Conservation (phyloP, 2,113 vertebrate species). For the Callorhinus ursinus region DNA sequence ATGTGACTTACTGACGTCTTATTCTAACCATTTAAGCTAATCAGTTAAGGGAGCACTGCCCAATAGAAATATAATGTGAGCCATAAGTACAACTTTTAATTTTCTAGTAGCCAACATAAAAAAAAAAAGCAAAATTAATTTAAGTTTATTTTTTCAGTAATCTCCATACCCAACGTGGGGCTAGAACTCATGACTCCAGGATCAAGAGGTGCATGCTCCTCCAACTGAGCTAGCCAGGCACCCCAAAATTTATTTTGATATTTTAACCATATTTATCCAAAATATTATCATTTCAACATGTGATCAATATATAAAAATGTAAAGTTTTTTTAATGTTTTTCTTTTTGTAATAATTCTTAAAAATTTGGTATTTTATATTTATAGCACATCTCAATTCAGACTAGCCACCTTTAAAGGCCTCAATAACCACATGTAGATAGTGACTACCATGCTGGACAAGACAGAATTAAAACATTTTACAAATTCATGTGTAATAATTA, state of each 20-base stretch:
- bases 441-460: too few species aligned
- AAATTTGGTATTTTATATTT: constrained; percentile 5
- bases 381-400: background rate
- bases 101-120: background rate
- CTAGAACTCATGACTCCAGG: background rate
- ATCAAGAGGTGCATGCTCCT: background rate
- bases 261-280: constrained; percentile 8
- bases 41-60: background rate
- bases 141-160: background rate
- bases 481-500: background rate
- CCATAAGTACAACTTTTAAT: background rate
- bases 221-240: background rate
- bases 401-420: background rate
- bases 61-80: background rate
- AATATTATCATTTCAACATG: constrained; percentile 12
- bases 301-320: background rate
- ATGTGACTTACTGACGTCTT: background rate
- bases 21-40: background rate
- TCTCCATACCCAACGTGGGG: background rate
- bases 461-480: background rate
- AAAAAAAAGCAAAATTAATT: background rate
- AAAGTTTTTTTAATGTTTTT: background rate
- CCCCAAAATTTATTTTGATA: background rate
- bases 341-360: background rate
- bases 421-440: background rate